These are phyloP conservation scores for Diplazon laetatorius DNA, from an alignment of 2,888 invertebrate genomes.

Conservation along the genomic window DNA sequence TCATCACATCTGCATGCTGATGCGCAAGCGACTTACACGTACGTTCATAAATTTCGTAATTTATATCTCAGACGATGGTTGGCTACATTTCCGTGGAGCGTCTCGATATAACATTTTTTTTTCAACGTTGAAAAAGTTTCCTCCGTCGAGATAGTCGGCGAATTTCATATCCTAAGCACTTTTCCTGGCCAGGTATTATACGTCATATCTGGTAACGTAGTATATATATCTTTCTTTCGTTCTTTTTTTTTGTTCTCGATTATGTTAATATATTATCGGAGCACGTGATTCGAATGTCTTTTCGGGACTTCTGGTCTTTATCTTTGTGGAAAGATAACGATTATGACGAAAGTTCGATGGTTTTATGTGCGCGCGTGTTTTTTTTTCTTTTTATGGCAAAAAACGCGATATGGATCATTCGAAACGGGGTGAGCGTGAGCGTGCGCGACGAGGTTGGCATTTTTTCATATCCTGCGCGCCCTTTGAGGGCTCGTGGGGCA, in stretches of 20 bases:
- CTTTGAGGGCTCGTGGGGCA: conserved; percentile 28
- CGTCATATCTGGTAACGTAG: not conserved
- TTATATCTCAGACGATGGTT: conserved; percentile 1
- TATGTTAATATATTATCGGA: conserved; percentile 21
- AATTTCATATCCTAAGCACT: conserved; percentile 14
- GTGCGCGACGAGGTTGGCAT: not conserved
- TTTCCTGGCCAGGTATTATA: not conserved
- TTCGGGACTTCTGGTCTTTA: not conserved
- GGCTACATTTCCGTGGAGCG: conserved; percentile 3
- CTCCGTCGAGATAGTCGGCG: not conserved
- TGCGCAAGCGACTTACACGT: too few species aligned
- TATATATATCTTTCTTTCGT: too few species aligned
- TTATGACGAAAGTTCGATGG: conserved; percentile 20
- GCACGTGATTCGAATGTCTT: conserved; percentile 3
- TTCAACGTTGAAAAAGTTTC: conserved; percentile 22
- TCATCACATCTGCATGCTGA: too few species aligned
- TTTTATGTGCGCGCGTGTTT: not conserved
- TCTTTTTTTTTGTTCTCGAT: not conserved
- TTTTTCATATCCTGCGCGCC: not conserved
- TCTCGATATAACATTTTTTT: conserved; percentile 11
- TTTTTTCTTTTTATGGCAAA: conserved; percentile 13
- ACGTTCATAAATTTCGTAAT: conserved; percentile 5
- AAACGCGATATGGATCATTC: not conserved
- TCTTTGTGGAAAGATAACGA: not conserved
- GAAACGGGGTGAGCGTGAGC: not conserved